Conservation (phyloP, 2,113 vertebrate species). For the Arothron firmamentum region DNA sequence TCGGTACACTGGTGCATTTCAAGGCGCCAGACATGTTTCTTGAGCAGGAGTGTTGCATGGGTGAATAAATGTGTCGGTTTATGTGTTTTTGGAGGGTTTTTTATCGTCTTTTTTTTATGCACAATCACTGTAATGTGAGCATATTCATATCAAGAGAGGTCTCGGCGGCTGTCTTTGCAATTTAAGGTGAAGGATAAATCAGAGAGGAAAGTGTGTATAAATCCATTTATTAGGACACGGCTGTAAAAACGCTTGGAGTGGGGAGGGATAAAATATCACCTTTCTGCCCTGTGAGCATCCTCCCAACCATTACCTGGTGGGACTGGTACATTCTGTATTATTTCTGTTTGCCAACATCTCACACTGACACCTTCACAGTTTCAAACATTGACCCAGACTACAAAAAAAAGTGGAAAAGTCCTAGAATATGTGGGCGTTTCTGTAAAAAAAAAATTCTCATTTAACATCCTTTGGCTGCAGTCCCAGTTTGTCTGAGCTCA, state of each 20-base stretch:
- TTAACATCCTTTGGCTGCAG: background rate
- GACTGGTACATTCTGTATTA: conserved; percentile 1
- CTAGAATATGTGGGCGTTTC: background rate
- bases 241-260: conserved; percentile 20
- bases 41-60: background rate
- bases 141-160: too few relatives aligned
- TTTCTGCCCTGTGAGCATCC: conserved; percentile 38
- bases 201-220: conserved; percentile 26
- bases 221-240: conserved; percentile 26
- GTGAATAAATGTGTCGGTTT: background rate
- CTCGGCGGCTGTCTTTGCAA: background rate
- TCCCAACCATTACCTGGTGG: conserved; percentile 52
- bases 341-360: conserved; percentile 1
- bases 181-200: conserved; percentile 20
- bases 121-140: too few relatives aligned
- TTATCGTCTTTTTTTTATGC: too few relatives aligned
- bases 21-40: too few relatives aligned
- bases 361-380: background rate
- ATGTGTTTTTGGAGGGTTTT: background rate
- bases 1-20: too few relatives aligned
- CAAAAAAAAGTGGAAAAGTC: background rate
- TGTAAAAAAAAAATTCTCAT: too few relatives aligned
- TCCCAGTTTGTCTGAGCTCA: conserved; percentile 23
- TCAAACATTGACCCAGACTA: conserved; percentile 17
- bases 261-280: conserved; percentile 46